Base-by-base conservation (phyloP, 2,888 invertebrate genomes). In the Calameuta idolon region DNA sequence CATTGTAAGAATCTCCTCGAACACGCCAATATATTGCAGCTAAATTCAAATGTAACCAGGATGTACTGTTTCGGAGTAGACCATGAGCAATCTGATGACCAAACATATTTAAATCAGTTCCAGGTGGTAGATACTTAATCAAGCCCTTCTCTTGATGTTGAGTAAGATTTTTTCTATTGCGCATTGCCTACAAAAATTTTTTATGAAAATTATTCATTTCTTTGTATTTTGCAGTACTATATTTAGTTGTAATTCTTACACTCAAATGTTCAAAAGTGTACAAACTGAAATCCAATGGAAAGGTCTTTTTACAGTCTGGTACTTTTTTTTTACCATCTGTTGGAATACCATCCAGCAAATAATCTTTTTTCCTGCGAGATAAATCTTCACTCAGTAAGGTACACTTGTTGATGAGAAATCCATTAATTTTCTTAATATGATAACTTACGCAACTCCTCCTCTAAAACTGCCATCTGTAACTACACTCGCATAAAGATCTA, bases 1-100 rank as follows among this genome's bases (percentile, higher is more conserved):
- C 96, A 85, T 95, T 94, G n/a, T 94, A 93, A 1, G 95, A 94
- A 87, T 95, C 94, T 23, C 96, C 97, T 86, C 94, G 93, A 0
- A 95, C 94, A 82, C 96, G 92, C 97, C 97, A 97, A 91, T 95
- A 97, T 83, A 96, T 93, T 1, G 96, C 94, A 55, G 96, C 97
- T 91, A 96, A 93, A 89, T 96, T 96, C 87, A 96, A 95, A 88
- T 96, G 94, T 55, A 96, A 91, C 97, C 97, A 97, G 0, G 96
- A 96, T 0, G 95, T 94, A 77, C 92, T 93, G 89, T 96, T 96
- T 88, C 93, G 93, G 82, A 92, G 91, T 12, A 97, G 92, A 11
- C 94, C 94, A 79, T 93, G 92, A 30, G 94, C 93, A 75, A 96
- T 92, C 90, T 94, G 94, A 87, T 95, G 94, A 0, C 96, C 96